Evolutionary conservation across 1,140 invertebrate genomes (phyloP).

Genomic region (Tribolium castaneum): DNA sequence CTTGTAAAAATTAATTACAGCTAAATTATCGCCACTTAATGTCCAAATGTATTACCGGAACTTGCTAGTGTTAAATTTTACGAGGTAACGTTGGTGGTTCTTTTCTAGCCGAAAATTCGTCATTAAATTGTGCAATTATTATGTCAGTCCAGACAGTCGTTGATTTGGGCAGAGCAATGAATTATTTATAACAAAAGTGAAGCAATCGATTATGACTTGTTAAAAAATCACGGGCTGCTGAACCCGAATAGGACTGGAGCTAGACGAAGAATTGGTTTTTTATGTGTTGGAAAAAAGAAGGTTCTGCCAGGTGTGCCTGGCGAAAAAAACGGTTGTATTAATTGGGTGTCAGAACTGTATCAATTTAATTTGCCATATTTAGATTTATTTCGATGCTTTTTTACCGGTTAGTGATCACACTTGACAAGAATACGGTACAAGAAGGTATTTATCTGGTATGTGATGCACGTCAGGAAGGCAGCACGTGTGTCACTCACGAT

Average conservation of each 20-base stretch:
- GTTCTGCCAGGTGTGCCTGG: background rate
- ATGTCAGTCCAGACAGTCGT: background rate
- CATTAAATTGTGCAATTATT: background rate
- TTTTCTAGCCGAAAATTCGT: background rate
- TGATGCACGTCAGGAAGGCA: conserved; percentile 32
- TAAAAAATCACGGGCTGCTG: conserved; percentile 12
- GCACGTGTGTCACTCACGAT: conserved; percentile 34
- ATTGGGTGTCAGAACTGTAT: conserved; percentile 16
- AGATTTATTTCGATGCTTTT: conserved; percentile 1
- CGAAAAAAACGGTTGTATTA: background rate
- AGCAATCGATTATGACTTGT: conserved; percentile 26
- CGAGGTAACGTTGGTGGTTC: background rate
- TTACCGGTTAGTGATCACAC: conserved; percentile 12
- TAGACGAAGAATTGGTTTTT: background rate
- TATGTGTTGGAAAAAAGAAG: background rate
- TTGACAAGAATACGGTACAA: conserved; percentile 18
- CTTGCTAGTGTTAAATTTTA: conserved; percentile 9
- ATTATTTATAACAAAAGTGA: conserved; percentile 23
- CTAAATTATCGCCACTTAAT: conserved; percentile 2
- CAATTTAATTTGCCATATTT: conserved; percentile 31
- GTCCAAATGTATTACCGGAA: background rate
- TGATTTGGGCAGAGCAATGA: background rate
- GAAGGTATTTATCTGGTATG: conserved; percentile 26
- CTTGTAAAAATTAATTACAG: background rate
- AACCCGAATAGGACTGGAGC: background rate